Base-by-base conservation (phyloP, 2,888 invertebrate genomes). In the Bombylius discolor region DNA sequence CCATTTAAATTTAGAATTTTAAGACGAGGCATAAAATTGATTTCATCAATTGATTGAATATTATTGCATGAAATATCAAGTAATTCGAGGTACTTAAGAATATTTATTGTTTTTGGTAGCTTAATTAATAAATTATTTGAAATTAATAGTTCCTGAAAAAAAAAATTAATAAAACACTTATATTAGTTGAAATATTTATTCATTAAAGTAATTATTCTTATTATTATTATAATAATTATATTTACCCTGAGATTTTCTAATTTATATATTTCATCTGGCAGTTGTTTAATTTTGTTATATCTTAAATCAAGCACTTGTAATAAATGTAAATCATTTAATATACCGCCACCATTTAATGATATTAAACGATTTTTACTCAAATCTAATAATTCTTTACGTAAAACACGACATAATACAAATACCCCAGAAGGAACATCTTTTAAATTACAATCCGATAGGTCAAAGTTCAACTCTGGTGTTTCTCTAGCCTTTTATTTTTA, bases 381-480 rank as follows among this genome's bases (percentile, higher is more conserved):
- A 69, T 78, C 78, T 61, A 89, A 71, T 58, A 76, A 74, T 67
- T 86, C 83, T 74, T 91, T 92, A 62, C 89, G 80, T 67, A 88
- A 84, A 48, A 91, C 89, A 73, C 85, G 84, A 70, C 90, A 89
- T 57, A 89, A 74, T 36, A 87, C 83, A 73, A 82, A 91, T 55
- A 89, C 84, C 59, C 89, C 88, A 58, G 83, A 77, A 46, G 91
- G 90, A 54, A 91, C 81, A 66, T 75, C 79, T 63, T 80, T 80
- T 56, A 91, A 73, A 67, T 83, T 81, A 72, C 91, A 91, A 62
- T 84, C 84, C 6, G 89, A 85, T 59, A 91, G 71, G 72, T 91
- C 90, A 72, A 88, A 90, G 58, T 82, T 78, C 55, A 85, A 82
- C 70, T 89, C 90, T 39, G 90, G 91, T 62, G 83, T 85, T 74